These are phyloP conservation scores for Cinara cedri DNA, from an alignment of 2,888 invertebrate species.

Conservation along the genomic window DNA sequence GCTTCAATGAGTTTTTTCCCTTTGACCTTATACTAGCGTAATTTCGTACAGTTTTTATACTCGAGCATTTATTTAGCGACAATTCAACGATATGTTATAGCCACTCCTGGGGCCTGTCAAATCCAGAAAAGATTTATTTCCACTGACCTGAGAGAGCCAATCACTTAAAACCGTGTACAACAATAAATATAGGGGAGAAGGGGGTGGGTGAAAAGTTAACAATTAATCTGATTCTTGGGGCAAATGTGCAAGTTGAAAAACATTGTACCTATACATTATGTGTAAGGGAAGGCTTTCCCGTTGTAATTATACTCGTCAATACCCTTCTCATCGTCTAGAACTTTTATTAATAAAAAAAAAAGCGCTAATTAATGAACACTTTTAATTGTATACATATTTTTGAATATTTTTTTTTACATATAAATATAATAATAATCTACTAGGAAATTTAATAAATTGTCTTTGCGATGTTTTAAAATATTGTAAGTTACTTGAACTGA, in stretches of 20 bases:
- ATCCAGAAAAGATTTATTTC: constrained; percentile 44
- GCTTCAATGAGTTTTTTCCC: neutral
- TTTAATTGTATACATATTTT: too few relatives aligned
- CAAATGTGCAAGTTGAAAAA: constrained; percentile 3
- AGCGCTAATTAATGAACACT: constrained; percentile 3
- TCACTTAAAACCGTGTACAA: constrained; percentile 13
- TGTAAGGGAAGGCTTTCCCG: constrained; percentile 1
- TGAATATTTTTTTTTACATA: too few relatives aligned
- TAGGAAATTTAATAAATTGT: too few relatives aligned
- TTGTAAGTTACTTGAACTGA: too few relatives aligned
- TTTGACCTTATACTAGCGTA: neutral
- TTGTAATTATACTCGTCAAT: neutral
- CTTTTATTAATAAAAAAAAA: constrained; percentile 1
- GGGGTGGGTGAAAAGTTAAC: constrained; percentile 39
- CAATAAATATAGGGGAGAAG: neutral
- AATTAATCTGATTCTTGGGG: constrained; percentile 24
- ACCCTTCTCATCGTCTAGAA: neutral
- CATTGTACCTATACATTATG: neutral
- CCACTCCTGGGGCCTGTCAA: constrained; percentile 11
- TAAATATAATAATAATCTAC: too few relatives aligned
- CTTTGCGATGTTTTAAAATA: too few relatives aligned
- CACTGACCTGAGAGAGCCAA: constrained; percentile 18
- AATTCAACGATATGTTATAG: constrained; percentile 27
- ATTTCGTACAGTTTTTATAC: constrained; percentile 14
- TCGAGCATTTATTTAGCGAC: constrained; percentile 26